Evolutionary conservation across 35 echinoderm and acorn worm genomes (phyloP), one percentile per base, ranked within the genome.

Genomic region (Lytechinus pictus): DNA sequence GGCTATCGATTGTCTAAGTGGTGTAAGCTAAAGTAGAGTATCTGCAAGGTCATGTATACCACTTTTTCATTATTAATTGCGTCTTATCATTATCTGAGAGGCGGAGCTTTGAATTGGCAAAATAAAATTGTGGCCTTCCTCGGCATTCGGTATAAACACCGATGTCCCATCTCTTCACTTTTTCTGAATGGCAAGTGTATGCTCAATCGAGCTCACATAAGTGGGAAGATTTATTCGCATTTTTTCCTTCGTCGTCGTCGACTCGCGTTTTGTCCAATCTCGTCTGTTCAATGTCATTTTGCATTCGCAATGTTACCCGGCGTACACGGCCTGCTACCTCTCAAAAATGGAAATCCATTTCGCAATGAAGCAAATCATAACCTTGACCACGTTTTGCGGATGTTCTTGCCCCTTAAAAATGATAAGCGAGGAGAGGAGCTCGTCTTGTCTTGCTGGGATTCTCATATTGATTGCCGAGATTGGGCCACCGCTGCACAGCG

Each of bases 1-100:
- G 92, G n/a, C 52, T 93, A 93, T 93, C 92, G 92, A 93, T 93
- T 93, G 92, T 93, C 56, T 93, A 93, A 93, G 92, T 93, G 92
- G 53, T 28, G 92, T 93, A 54, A 57, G 54, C 27, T 10, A 54
- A 90, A 29, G n/a, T 33, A 54, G 8, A 44, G 7, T 9, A 54
- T 14, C 52, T 54, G 28, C 88, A 90, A 90, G 88, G 88, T 33
- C 66, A 24, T 5, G 19, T 24, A 79, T 79, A 79, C 66, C 66
- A 79, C 4, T 79, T 79, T 79, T 7, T 24, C 66, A 24, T 79
- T 79, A 79, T 79, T 79, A 79, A 79, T 79, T 79, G 66, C 66
- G 66, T 24, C 66, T 79, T 79, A 79, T 79, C 66, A 79, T 79
- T 79, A 4, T 24, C 66, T 79, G n/a, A 79, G 66, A 79, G 66